phyloP scores from a whole-genome alignment of 1,140 invertebrate species.

The Orius insidiosus region DNA sequence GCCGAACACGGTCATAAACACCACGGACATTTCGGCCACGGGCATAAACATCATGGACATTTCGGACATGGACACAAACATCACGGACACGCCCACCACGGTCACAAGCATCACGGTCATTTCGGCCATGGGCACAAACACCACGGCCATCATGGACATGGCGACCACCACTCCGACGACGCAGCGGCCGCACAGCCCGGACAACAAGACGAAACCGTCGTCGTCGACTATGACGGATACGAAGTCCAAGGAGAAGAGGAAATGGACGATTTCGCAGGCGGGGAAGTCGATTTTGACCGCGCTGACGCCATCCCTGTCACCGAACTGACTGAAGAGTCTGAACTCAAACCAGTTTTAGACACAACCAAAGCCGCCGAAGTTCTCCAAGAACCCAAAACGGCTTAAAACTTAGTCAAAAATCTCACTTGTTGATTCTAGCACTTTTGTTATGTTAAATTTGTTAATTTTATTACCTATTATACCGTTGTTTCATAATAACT shows the following conservation, averaged over 20 bases:
- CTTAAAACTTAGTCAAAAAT: not conserved
- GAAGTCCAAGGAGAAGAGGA: not conserved
- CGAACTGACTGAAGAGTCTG: not conserved
- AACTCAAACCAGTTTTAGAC: too few relatives aligned
- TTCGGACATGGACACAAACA: slow-evolving; percentile 12
- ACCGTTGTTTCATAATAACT: not conserved
- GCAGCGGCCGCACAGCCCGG: not conserved
- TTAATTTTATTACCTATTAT: not conserved
- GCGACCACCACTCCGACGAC: slow-evolving; percentile 9
- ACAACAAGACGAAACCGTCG: slow-evolving; percentile 5
- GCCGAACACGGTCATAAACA: slow-evolving; percentile 12
- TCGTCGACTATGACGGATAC: slow-evolving; percentile 1
- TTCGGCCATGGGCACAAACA: slow-evolving; percentile 8
- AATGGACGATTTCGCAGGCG: not conserved
- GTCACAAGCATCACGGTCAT: slow-evolving; percentile 11
- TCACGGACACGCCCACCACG: slow-evolving; percentile 9
- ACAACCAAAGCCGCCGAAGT: not conserved
- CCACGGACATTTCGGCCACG: slow-evolving; percentile 11
- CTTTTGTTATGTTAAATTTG: not conserved
- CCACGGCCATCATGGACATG: slow-evolving; percentile 3
- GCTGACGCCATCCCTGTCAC: slow-evolving; percentile 4
- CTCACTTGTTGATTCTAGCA: not conserved
- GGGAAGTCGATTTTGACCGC: slow-evolving; percentile 3
- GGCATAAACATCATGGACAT: slow-evolving; percentile 13
- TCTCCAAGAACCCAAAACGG: not conserved